Percentiles rank a stretch among this genome's conserved stretches.
phyloP scores from a whole-genome alignment of 2,113 vertebrate genomes.

The human region DNA sequence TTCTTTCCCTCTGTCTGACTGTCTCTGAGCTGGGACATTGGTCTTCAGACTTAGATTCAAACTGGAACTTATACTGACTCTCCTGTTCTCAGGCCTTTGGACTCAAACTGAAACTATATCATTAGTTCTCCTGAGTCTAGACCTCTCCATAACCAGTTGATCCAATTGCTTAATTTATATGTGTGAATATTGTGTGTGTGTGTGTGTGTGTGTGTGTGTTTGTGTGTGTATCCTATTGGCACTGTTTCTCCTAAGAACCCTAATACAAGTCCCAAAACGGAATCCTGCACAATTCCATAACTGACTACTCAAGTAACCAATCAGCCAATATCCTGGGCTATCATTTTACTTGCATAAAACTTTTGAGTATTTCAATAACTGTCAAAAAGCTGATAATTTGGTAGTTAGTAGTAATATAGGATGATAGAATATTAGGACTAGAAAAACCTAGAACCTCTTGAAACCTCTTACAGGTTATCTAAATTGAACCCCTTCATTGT shows the following conservation, averaged over 20 bases:
- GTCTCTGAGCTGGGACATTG: not conserved
- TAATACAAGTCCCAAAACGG: not conserved
- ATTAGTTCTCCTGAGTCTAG: not conserved
- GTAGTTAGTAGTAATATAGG: not conserved
- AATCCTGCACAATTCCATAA: not conserved
- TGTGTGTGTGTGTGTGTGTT: not conserved
- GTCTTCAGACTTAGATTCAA: not conserved
- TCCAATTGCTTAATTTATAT: not conserved
- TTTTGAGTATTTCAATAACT: not conserved
- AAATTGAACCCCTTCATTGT: not conserved
- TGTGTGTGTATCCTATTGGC: not conserved
- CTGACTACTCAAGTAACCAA: not conserved
- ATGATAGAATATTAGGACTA: not conserved
- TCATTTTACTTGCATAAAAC: not conserved
- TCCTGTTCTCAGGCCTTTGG: not conserved
- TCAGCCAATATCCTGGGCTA: not conserved
- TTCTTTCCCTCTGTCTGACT: not conserved
- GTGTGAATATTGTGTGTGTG: not conserved
- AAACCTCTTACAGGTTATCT: not conserved
- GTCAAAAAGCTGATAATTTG: not conserved
- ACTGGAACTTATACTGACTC: not conserved
- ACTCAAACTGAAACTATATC: not conserved
- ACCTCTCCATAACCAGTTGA: not conserved
- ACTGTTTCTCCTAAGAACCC: not conserved
- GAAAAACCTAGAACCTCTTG: not conserved